Base-by-base conservation (phyloP, 1,140 invertebrate genomes). In the Teleogryllus occipitalis region DNA sequence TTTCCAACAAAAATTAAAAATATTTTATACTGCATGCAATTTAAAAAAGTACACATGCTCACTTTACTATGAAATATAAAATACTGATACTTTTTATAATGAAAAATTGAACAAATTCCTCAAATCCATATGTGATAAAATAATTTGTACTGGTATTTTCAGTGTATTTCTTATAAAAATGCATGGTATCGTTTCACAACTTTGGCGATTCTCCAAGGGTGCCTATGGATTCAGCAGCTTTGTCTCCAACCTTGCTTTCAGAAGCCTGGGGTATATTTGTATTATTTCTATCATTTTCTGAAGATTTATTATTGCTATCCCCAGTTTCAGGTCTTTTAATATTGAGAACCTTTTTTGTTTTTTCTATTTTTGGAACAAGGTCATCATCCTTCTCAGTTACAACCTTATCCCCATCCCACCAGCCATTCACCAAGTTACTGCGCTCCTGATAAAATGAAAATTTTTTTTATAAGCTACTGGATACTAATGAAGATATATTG, bases 371-470 rank as follows among this genome's bases (percentile, higher is more conserved):
- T 22, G 48, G 39, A 22, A 47, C 48, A 47, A 47, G 18, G n/a
- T 47, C 48, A 54, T 77, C 76, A 5, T 77, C 76, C n/a, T 46
- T 54, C 39, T 47, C 76, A 14, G 54, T 18, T n/a, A 47, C 21
- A 77, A 49, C 79, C 74, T 83, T 81, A 21, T 54, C 76, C 18
- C 81, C 83, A 21, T 83, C 81, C 81, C 83, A 83, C 83, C 83
- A 84, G 48, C 83, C 83, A 80, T 81, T 27, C 46, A 75, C 21
- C 46, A 75, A 75, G 46, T 47, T 75, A 75, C 74, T 75, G 21
- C 46, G 21, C 21, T 75, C 74, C 74, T 75, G 74, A 27, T 75
- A 27, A 47, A 10, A 65, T 65, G 54, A 18, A 65, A 65, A 65
- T 65, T 18, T 65, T 18, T 65, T 39, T 65, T 14, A 65, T 65